Conservation (phyloP, 2,113 vertebrate species). For the Paradisaea rubra region DNA sequence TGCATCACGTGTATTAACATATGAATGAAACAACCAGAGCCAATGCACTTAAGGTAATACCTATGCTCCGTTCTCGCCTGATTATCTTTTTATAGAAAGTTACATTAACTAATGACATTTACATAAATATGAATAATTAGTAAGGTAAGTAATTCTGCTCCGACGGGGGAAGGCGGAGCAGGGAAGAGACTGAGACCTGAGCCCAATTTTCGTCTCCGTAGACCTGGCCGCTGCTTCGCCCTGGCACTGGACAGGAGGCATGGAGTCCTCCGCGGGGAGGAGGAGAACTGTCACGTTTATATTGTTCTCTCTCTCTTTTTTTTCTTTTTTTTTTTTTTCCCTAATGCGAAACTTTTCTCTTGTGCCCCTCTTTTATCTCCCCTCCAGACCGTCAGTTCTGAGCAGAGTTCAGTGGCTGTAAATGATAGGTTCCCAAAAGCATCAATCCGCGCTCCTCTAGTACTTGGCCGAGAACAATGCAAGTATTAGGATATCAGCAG, state of each 20-base stretch:
- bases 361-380: conserved; percentile 38
- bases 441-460: conserved; percentile 51
- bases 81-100: conserved; percentile 67
- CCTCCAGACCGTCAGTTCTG: conserved; percentile 14
- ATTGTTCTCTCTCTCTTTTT: not conserved
- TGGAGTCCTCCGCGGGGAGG: not conserved
- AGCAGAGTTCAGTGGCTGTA: conserved; percentile 65
- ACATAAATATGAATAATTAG: conserved; percentile 64
- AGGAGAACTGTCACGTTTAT: not conserved
- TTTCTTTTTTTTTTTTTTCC: accelerated
- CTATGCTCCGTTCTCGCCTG: conserved; percentile 52
- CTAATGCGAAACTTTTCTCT: conserved; percentile 33
- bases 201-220: not conserved
- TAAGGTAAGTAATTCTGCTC: conserved; percentile 53
- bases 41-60: conserved; percentile 64
- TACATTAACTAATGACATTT: conserved; percentile 65
- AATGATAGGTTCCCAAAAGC: conserved; percentile 71
- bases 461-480: conserved; percentile 75
- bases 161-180: not conserved
- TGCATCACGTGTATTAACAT: conserved; percentile 67
- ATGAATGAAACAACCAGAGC: conserved; percentile 62
- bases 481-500: conserved; percentile 79
- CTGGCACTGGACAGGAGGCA: not conserved
- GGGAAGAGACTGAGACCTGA: not conserved
- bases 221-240: not conserved